phyloP scores from a whole-genome alignment of 2,888 invertebrate species.

The Luffia ferchaultella region DNA sequence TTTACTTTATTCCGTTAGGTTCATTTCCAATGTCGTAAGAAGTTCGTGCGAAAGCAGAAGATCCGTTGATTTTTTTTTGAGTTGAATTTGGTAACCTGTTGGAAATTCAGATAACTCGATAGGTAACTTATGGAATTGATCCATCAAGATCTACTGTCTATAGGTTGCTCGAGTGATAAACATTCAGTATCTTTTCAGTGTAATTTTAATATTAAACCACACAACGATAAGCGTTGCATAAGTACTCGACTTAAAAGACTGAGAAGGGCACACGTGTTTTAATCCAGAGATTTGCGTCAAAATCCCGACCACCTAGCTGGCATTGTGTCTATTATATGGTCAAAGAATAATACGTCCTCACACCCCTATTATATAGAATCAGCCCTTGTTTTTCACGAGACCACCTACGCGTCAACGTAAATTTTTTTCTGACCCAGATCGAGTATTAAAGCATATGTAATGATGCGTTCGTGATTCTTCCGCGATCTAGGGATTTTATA shows the following conservation, averaged over 20 bases:
- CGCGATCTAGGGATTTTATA: conserved; percentile 26
- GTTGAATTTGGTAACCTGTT: too few species aligned
- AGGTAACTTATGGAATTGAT: too few species aligned
- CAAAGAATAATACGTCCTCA: conserved; percentile 36
- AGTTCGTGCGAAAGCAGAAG: too few species aligned
- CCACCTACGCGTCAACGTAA: conserved; percentile 44
- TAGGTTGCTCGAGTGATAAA: too few species aligned
- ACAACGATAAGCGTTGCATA: not conserved
- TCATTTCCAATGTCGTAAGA: too few species aligned
- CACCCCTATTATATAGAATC: conserved; percentile 55
- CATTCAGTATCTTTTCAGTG: too few species aligned
- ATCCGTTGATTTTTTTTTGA: too few species aligned
- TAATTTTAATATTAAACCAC: not conserved
- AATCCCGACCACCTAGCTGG: conserved; percentile 54
- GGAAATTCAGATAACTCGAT: too few species aligned
- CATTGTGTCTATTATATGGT: conserved; percentile 39
- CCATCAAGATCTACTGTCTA: too few species aligned
- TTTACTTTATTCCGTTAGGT: too few species aligned
- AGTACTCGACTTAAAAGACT: conserved; percentile 6
- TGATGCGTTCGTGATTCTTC: conserved; percentile 58
- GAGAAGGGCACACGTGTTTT: conserved; percentile 53
- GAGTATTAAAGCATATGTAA: conserved; percentile 45
- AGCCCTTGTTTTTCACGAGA: conserved; percentile 57
- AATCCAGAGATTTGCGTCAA: conserved; percentile 50
- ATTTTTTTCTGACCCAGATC: conserved; percentile 29